Conservation (phyloP, 2,888 invertebrate genomes). For the Coenonympha glycerion region DNA sequence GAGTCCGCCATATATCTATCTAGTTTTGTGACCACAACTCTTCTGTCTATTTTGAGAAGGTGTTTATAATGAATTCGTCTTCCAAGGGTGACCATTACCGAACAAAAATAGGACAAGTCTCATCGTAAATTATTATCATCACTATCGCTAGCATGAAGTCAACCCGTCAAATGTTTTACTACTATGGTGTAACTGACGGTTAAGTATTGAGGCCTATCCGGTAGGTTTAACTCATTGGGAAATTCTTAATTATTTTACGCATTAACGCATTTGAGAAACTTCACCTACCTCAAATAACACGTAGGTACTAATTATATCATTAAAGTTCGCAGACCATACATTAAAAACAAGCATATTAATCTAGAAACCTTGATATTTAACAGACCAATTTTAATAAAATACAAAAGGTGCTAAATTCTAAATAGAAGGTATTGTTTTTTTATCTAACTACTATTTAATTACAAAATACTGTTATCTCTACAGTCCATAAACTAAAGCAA, state of each 20-base stretch:
- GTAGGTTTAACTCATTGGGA: background rate
- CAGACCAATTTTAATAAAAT: background rate
- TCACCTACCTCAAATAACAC: background rate
- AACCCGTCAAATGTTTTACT: too few relatives aligned
- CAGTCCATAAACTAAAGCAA: background rate
- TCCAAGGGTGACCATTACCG: constrained; percentile 32
- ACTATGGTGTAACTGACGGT: background rate
- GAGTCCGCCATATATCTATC: constrained; percentile 16
- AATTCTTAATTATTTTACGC: background rate
- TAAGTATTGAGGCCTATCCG: constrained; percentile 1
- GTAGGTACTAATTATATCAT: background rate
- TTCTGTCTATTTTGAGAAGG: constrained; percentile 44
- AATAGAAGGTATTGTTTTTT: background rate
- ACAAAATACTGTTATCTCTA: background rate
- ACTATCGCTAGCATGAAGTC: too few relatives aligned
- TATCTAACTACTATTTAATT: background rate
- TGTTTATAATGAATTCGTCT: constrained; percentile 41
- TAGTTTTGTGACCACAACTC: constrained; percentile 35
- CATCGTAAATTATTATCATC: too few relatives aligned
- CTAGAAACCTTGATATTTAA: background rate
- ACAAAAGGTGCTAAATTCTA: background rate
- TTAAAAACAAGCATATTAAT: too few relatives aligned
- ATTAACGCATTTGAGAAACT: background rate
- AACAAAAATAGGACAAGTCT: background rate
- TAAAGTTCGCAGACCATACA: too few relatives aligned